Conservation (phyloP, 2,888 invertebrate genomes). For the Euproctis similis region DNA sequence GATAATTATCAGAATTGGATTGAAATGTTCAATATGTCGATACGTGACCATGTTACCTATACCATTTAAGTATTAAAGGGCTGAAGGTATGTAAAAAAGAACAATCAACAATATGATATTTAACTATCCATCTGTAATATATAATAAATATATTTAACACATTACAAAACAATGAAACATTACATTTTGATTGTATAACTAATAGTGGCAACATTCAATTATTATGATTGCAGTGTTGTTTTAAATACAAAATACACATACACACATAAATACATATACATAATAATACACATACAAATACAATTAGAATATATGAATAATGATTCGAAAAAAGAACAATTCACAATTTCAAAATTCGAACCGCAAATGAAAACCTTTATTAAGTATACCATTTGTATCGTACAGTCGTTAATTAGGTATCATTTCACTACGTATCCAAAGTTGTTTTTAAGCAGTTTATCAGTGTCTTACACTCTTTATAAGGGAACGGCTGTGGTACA, state of each 20-base stretch:
- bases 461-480: slow-evolving; percentile 42
- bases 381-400: slow-evolving; percentile 45
- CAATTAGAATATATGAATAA: slow-evolving; percentile 58
- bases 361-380: slow-evolving; percentile 43
- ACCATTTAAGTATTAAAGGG: no score
- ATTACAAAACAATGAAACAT: slow-evolving; percentile 9
- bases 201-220: no score
- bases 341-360: slow-evolving; percentile 43
- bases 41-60: no score
- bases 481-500: slow-evolving; percentile 41
- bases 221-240: no score
- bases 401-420: slow-evolving; percentile 46
- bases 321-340: slow-evolving; percentile 37
- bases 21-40: no score
- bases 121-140: no score
- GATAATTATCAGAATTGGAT: no score
- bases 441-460: slow-evolving; percentile 51
- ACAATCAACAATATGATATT: no score
- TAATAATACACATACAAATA: slow-evolving; percentile 41
- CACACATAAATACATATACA: no score
- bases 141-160: slow-evolving; percentile 19
- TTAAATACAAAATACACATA: no score
- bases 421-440: slow-evolving; percentile 37
- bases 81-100: no score
- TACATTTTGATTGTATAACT: no score